Conservation (phyloP, 1,140 invertebrate genomes). For the Caerostris extrusa region DNA sequence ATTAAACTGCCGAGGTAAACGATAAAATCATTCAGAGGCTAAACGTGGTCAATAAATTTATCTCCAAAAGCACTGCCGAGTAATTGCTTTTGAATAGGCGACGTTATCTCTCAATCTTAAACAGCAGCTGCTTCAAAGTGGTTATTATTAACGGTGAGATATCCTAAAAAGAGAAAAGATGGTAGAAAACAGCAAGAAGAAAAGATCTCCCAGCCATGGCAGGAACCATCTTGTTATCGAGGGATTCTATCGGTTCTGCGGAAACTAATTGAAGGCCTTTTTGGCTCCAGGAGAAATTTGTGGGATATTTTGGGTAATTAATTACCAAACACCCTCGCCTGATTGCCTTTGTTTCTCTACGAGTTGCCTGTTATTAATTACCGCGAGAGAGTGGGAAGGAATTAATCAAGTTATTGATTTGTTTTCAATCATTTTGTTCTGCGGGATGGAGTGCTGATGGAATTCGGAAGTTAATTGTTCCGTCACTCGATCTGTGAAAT, state of each 20-base stretch:
- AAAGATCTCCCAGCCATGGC: not conserved
- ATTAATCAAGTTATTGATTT: constrained; percentile 30
- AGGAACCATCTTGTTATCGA: not conserved
- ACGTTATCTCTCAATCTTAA: constrained; percentile 6
- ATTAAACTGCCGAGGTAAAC: not conserved
- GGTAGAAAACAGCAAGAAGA: not conserved
- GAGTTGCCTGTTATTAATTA: not conserved
- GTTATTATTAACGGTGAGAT: constrained; percentile 24
- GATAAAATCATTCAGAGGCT: constrained; percentile 26
- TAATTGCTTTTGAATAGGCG: constrained; percentile 26
- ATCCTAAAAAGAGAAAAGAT: not conserved
- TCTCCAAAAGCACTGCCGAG: not conserved
- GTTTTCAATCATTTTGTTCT: not conserved
- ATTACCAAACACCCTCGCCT: constrained; percentile 5
- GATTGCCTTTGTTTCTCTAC: not conserved
- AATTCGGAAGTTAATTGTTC: not conserved
- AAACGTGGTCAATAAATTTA: constrained; percentile 19
- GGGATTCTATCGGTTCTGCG: not conserved
- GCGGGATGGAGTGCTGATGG: not conserved
- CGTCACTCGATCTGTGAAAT: not conserved
- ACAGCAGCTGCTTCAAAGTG: constrained; percentile 6
- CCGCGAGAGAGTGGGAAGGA: not conserved
- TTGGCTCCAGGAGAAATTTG: not conserved
- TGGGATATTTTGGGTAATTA: constrained; percentile 6
- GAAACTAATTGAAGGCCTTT: not conserved